phyloP scores from a whole-genome alignment of 1,140 invertebrate species.

The Bombus impatiens region DNA sequence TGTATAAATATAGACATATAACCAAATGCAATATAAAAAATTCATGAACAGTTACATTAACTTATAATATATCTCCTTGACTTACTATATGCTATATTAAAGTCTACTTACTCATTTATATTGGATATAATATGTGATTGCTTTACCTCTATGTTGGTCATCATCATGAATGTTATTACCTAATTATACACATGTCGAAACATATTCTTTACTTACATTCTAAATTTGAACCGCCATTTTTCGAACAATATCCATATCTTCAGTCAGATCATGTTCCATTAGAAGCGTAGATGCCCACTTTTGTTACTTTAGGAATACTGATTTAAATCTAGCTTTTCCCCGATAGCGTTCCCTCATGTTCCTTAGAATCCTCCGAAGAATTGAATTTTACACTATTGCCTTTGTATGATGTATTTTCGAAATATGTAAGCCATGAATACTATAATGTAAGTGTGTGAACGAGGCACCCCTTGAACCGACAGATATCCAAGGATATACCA shows the following conservation, averaged over 20 bases:
- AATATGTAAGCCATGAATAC: conserved; percentile 58
- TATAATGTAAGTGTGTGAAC: conserved; percentile 75
- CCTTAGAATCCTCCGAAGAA: conserved; percentile 35
- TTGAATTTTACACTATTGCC: conserved; percentile 46
- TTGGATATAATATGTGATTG: conserved; percentile 38
- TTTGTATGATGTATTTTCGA: conserved; percentile 58
- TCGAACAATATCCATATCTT: conserved; percentile 41
- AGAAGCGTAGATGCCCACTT: conserved; percentile 38
- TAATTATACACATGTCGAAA: conserved; percentile 33
- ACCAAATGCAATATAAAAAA: not conserved
- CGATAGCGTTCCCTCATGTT: conserved; percentile 31
- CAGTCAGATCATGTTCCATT: conserved; percentile 31
- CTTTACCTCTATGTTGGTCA: conserved; percentile 23
- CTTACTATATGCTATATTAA: conserved; percentile 6
- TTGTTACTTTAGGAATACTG: conserved; percentile 51
- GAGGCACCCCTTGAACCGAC: conserved; percentile 82
- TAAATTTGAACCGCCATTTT: conserved; percentile 25
- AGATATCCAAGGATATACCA: conserved; percentile 85
- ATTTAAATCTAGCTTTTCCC: conserved; percentile 41
- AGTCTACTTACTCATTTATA: conserved; percentile 18
- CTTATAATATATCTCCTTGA: not conserved
- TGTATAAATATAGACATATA: not conserved
- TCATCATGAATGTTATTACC: conserved; percentile 38
- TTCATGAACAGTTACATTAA: conserved; percentile 49
- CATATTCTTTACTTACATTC: conserved; percentile 33